Evolutionary conservation across 2,113 vertebrate species (phyloP).

Genomic region (Romanogobio albipinnatus): DNA sequence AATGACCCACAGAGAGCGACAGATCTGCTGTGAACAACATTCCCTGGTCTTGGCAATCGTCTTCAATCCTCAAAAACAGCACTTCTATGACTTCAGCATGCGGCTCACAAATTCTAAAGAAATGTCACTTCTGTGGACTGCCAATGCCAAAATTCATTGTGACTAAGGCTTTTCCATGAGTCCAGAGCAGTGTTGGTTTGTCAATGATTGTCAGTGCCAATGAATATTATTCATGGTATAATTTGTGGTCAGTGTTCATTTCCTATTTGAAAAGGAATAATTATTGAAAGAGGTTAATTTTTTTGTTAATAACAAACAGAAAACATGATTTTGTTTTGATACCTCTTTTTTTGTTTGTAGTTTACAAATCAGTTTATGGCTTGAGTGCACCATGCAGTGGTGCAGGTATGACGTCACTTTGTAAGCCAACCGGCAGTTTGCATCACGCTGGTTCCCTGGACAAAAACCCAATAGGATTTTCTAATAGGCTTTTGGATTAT

Average conservation of each 20-base stretch:
- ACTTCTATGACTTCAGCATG: slow-evolving; percentile 43
- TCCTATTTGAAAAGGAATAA: too few species aligned
- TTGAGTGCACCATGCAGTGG: too few species aligned
- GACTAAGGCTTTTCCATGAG: slow-evolving; percentile 33
- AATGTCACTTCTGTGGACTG: slow-evolving; percentile 28
- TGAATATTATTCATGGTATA: not conserved
- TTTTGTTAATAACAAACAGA: too few species aligned
- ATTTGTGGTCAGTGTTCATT: not conserved
- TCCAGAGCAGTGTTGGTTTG: slow-evolving; percentile 50
- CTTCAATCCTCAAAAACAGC: slow-evolving; percentile 8
- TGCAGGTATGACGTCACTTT: too few species aligned
- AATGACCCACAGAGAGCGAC: not conserved
- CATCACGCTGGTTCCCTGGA: too few species aligned
- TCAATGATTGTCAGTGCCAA: slow-evolving; percentile 17
- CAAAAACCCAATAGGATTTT: too few species aligned
- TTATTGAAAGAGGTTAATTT: too few species aligned
- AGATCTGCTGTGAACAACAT: slow-evolving; percentile 33
- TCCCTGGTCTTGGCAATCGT: not conserved
- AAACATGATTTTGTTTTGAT: too few species aligned
- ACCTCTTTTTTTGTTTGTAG: too few species aligned
- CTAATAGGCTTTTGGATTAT: too few species aligned
- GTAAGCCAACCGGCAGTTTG: too few species aligned
- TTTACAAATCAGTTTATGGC: too few species aligned
- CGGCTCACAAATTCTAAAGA: slow-evolving; percentile 48
- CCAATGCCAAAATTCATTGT: slow-evolving; percentile 50